A percentile compares a stretch with the other conserved stretches of the same genome.
phyloP scores from a whole-genome alignment of 2,888 invertebrate species.

The Amphipoea oculea region DNA sequence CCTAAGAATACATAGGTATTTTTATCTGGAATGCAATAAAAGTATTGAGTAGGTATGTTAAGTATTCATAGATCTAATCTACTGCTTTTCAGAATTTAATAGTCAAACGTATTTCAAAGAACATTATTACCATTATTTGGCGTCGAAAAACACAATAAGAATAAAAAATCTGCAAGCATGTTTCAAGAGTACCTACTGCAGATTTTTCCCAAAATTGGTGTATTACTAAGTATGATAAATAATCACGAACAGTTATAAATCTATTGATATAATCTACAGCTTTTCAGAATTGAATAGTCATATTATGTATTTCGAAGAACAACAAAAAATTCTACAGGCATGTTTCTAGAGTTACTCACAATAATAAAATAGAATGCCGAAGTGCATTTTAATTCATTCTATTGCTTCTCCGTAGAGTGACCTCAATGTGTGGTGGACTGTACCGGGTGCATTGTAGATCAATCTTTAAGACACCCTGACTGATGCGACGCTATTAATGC shows the following conservation, averaged over 20 bases:
- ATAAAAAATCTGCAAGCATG: too few relatives aligned
- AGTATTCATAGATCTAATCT: neutral
- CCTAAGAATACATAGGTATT: too few relatives aligned
- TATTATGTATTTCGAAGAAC: neutral
- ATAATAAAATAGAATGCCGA: slow-evolving; percentile 32
- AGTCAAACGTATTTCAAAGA: neutral
- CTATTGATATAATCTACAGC: neutral
- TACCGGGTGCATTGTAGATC: slow-evolving; percentile 59
- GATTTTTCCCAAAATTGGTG: neutral
- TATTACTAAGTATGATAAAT: neutral
- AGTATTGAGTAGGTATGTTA: neutral
- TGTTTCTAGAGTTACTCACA: slow-evolving; percentile 4
- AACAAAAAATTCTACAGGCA: neutral
- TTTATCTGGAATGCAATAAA: too few relatives aligned
- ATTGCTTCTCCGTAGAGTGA: slow-evolving; percentile 37
- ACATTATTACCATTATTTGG: neutral
- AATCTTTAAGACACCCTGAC: slow-evolving; percentile 57
- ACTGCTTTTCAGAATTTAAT: neutral
- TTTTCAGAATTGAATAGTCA: neutral
- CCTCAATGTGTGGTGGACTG: slow-evolving; percentile 41
- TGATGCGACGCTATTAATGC: slow-evolving; percentile 48
- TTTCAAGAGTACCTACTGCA: slow-evolving; percentile 13
- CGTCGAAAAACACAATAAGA: neutral
- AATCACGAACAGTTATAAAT: neutral
- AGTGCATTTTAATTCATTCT: slow-evolving; percentile 30